Percentiles rank a stretch among this genome's conserved stretches.
phyloP scores from a whole-genome alignment of 37 sponge, comb jelly and placozoan species.

The Oopsacas minuta region DNA sequence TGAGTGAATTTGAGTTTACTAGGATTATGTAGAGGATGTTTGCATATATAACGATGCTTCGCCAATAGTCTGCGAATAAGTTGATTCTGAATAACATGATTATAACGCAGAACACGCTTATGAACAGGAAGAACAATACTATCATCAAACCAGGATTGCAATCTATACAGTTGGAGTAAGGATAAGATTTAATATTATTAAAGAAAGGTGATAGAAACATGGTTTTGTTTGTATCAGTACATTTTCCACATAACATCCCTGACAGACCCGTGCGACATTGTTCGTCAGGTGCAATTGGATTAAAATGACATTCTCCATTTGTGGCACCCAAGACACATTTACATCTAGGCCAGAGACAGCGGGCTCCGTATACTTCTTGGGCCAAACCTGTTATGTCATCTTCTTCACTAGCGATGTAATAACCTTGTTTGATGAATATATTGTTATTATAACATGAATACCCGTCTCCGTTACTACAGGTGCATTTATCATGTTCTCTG shows the following conservation, averaged over 20 bases:
- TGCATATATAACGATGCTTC: background rate
- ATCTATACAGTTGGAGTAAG: background rate
- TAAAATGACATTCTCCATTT: background rate
- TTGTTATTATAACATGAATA: no score
- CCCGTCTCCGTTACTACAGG: background rate
- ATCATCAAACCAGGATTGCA: background rate
- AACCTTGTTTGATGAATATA: background rate
- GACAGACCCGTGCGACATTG: background rate
- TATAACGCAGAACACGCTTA: background rate
- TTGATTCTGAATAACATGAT: background rate
- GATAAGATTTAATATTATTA: background rate
- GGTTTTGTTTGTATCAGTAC: background rate
- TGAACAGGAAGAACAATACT: background rate
- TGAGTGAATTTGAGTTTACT: background rate
- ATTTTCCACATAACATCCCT: background rate
- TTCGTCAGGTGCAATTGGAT: background rate
- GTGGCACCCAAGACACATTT: background rate
- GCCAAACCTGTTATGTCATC: background rate
- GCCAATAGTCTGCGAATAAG: background rate
- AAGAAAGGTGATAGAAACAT: background rate
- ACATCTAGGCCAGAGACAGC: background rate
- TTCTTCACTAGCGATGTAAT: background rate
- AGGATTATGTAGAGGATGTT: constrained; percentile 5
- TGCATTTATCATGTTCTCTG: background rate
- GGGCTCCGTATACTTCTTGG: background rate